Evolutionary conservation across 2,888 invertebrate species (phyloP).

Genomic region (Patella caerulea): DNA sequence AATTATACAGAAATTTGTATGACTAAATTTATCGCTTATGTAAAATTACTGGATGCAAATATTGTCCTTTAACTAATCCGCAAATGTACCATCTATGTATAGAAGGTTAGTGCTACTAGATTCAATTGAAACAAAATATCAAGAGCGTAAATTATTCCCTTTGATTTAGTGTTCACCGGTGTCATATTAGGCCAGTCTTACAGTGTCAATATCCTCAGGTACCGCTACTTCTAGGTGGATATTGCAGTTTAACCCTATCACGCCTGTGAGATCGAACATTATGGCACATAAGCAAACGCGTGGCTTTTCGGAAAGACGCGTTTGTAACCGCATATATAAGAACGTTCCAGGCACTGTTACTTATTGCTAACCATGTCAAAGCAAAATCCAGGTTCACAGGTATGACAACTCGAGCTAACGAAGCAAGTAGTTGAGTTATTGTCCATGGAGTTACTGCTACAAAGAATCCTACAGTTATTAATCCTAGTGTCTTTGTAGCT

Average conservation of each 20-base stretch:
- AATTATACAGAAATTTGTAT: too few relatives aligned
- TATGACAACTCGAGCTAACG: conserved; percentile 33
- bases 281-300: conserved; percentile 29
- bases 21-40: too few relatives aligned
- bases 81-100: too few relatives aligned
- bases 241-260: not conserved
- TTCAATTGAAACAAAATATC: too few relatives aligned
- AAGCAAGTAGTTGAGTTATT: conserved; percentile 37
- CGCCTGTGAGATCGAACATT: not conserved
- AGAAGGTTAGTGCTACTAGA: too few relatives aligned
- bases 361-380: conserved; percentile 44
- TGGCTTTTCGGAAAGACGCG: conserved; percentile 41
- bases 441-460: conserved; percentile 45
- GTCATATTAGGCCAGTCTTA: too few relatives aligned
- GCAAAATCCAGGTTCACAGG: conserved; percentile 39
- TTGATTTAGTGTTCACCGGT: too few relatives aligned
- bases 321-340: conserved; percentile 42
- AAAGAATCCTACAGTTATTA: conserved; percentile 44
- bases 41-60: too few relatives aligned
- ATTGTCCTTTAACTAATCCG: too few relatives aligned
- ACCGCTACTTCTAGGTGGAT: conserved; percentile 1
- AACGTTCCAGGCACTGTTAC: conserved; percentile 47
- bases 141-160: too few relatives aligned
- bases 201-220: not conserved
- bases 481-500: conserved; percentile 44